Evolutionary conservation across 2,888 invertebrate species (phyloP).

Genomic region (Cephus spinipes): DNA sequence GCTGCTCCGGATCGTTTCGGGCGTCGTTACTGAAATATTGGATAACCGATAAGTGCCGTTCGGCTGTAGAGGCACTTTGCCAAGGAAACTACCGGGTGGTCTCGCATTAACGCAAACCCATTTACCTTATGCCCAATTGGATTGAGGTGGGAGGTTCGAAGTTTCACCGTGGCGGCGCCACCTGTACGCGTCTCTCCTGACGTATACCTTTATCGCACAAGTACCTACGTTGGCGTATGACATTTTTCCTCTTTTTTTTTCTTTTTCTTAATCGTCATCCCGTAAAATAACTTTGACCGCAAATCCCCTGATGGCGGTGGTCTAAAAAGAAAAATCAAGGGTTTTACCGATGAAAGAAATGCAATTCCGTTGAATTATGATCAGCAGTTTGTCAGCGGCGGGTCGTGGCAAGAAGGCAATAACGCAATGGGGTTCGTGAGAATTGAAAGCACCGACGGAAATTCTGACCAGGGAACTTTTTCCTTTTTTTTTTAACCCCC

Average conservation of each 20-base stretch:
- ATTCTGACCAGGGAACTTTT: background rate
- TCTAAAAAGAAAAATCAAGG: background rate
- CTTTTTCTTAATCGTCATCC: background rate
- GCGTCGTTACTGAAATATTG: background rate
- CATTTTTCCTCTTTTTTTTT: background rate
- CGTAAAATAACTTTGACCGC: background rate
- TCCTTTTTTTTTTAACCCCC: background rate
- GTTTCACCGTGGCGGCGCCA: background rate
- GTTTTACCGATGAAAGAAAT: conserved; percentile 35
- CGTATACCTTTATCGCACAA: background rate
- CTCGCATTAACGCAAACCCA: background rate
- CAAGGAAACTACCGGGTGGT: background rate
- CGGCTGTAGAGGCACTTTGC: background rate
- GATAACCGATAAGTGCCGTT: background rate
- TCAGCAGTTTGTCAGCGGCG: conserved; percentile 43
- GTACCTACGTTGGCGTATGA: background rate
- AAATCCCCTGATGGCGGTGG: background rate
- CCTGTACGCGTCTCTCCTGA: background rate
- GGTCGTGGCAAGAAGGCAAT: conserved; percentile 34
- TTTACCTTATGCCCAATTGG: background rate
- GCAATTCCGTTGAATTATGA: conserved; percentile 49
- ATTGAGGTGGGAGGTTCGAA: background rate
- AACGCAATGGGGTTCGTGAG: conserved; percentile 7
- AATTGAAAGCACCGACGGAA: background rate
- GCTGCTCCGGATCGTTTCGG: background rate